These are phyloP conservation scores for Parotocinclus haroldoi DNA, from an alignment of 2,797 vertebrate genomes.

Conservation along the genomic window DNA sequence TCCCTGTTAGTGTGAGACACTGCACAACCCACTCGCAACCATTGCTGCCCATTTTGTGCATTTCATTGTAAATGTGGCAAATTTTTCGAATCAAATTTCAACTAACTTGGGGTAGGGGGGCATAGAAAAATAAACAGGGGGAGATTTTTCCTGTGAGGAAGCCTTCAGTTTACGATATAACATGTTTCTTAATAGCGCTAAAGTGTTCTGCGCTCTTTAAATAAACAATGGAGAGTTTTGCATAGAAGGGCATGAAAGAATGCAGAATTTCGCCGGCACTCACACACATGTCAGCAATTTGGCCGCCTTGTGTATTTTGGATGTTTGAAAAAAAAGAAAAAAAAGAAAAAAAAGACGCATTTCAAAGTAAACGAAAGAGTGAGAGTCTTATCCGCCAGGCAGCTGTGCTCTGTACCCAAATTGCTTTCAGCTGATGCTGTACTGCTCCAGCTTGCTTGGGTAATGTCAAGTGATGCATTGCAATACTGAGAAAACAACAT, in stretches of 20 bases:
- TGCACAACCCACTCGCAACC: conserved; percentile 54
- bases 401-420: conserved; percentile 85
- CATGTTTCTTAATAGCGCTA: conserved; percentile 90
- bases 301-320: conserved; percentile 95
- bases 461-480: conserved; percentile 86
- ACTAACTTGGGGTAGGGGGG: conserved; percentile 78
- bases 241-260: conserved; percentile 91
- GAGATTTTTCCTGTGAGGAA: conserved; percentile 83
- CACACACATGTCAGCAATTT: conserved; percentile 97
- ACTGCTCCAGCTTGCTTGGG: conserved; percentile 86
- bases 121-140: conserved; percentile 77
- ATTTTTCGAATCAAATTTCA: conserved; percentile 75
- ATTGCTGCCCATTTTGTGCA: conserved; percentile 36
- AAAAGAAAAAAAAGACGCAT: conserved; percentile 88
- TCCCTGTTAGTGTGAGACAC: conserved; percentile 60
- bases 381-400: conserved; percentile 90
- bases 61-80: conserved; percentile 64
- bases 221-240: conserved; percentile 90
- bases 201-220: conserved; percentile 94
- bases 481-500: conserved; percentile 79
- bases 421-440: conserved; percentile 93
- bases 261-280: conserved; percentile 82
- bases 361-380: conserved; percentile 94
- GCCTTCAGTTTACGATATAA: conserved; percentile 91
- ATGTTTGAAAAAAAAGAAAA: conserved; percentile 82